Evolutionary conservation across 1,140 invertebrate genomes (phyloP), one percentile per base, ranked within the genome.

Genomic region (Diorhabda sublineata): DNA sequence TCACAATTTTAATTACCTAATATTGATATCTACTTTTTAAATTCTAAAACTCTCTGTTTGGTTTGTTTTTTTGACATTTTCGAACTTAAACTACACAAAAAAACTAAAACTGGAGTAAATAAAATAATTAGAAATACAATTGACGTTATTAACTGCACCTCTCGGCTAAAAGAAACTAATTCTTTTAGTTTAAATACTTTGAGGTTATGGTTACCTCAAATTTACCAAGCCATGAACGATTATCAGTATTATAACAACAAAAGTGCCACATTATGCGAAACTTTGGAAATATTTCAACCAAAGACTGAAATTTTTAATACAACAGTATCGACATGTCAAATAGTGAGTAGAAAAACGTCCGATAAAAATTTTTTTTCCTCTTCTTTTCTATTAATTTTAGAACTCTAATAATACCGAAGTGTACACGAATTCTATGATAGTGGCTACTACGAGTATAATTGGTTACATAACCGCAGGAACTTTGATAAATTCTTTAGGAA

Each of bases 391-490:
- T 5, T 45, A 11, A 61, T 60, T 60, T 47, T 57, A 75, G 76
- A 76, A 75, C 69, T 58, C 64, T 41, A 64, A 73, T 45, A 76
- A 74, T 43, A 62, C 67, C 58, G 63, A 64, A 2, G 72, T 77
- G 45, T 77, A 77, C 45, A 69, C 61, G 6, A 77, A 75, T 62
- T 71, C 70, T 2, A 75, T 76, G 61, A 76, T 77, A n/a, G 71
- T 77, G 9, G 67, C 68, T n/a, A 64, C 44, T 2, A 69, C 68
- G 3, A 66, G 66, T n/a, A 69, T 74, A 9, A 11, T 69, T 5
- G 64, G 58, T 3, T 74, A 77, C 62, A 43, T 71, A 41, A 26
- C 71, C 6, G 73, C 71, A 3, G 64, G 74, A 3, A 47, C 52
- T 4, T 42, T 73, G 9, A 70, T 77, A 7, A 74, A 77, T 67